These are phyloP conservation scores for Geotrypetes seraphini DNA, from an alignment of 2,797 vertebrate species.

Conservation along the genomic window DNA sequence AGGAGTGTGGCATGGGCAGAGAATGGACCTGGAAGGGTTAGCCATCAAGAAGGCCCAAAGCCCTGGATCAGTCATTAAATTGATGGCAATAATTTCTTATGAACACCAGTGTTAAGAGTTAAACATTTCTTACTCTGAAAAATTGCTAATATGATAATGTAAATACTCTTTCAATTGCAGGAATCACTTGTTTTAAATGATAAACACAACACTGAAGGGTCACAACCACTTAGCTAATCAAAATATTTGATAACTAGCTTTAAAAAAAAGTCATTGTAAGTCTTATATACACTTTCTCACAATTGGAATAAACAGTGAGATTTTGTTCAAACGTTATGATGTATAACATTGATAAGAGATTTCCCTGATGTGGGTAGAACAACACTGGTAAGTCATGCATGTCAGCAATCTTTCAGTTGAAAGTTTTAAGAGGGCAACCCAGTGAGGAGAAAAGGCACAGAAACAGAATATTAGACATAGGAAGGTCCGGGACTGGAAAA, in stretches of 20 bases:
- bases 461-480: no score
- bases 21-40: no score
- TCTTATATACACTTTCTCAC: conserved; percentile 5
- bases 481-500: no score
- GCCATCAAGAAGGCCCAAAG: no score
- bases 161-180: conserved; percentile 9
- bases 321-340: conserved; percentile 12
- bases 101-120: conserved; percentile 4
- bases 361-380: conserved; percentile 2
- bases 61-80: no score
- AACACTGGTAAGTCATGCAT: conserved; percentile 1
- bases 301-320: not conserved
- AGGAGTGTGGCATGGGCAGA: no score
- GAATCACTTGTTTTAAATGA: conserved; percentile 3
- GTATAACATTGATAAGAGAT: conserved; percentile 5
- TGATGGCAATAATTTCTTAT: not conserved
- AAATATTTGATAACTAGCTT: conserved; percentile 7
- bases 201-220: conserved; percentile 11
- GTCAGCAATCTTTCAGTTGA: not conserved
- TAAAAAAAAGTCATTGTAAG: no score
- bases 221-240: conserved; percentile 12
- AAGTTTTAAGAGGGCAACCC: not conserved
- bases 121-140: conserved; percentile 5
- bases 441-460: not conserved
- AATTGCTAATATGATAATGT: not conserved